Percentiles rank a stretch among this genome's conserved stretches.
Conservation (phyloP, 1,140 invertebrate genomes). For the Carcinoscorpius rotundicauda region DNA sequence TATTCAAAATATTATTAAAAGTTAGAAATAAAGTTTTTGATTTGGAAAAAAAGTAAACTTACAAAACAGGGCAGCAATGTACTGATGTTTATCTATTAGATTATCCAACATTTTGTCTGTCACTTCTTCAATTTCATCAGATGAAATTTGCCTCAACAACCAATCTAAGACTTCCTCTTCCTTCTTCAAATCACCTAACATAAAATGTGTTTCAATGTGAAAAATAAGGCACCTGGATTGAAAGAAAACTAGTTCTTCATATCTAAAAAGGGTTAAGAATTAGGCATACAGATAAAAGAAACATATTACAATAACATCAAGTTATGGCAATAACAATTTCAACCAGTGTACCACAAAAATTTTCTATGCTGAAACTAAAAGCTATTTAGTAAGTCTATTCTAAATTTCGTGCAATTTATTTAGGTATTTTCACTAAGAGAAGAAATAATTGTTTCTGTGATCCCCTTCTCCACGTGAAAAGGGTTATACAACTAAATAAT, state of each 20-base stretch:
- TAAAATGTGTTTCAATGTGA: slow-evolving; percentile 14
- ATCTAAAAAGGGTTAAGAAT: background rate
- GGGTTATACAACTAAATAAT: too few species aligned
- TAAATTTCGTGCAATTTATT: too few species aligned
- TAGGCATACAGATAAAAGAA: background rate
- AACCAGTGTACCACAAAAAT: too few species aligned
- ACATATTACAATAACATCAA: too few species aligned
- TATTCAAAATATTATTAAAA: slow-evolving; percentile 45
- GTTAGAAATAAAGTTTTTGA: slow-evolving; percentile 38
- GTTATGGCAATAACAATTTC: too few species aligned
- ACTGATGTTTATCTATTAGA: slow-evolving; percentile 74
- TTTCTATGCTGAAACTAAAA: too few species aligned
- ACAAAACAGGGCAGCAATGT: slow-evolving; percentile 85
- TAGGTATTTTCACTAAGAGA: too few species aligned
- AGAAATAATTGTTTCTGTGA: too few species aligned
- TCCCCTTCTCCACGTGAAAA: too few species aligned
- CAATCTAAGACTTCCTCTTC: slow-evolving; percentile 29
- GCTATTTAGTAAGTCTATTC: too few species aligned
- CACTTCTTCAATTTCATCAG: slow-evolving; percentile 90
- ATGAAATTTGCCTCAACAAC: slow-evolving; percentile 41
- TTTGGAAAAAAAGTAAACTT: slow-evolving; percentile 35
- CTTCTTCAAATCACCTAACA: slow-evolving; percentile 28
- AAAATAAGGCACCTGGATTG: background rate
- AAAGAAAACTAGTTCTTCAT: background rate
- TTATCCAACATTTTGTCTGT: slow-evolving; percentile 86